phyloP scores from a whole-genome alignment of 2,888 invertebrate genomes.

The Parnassius orleans region DNA sequence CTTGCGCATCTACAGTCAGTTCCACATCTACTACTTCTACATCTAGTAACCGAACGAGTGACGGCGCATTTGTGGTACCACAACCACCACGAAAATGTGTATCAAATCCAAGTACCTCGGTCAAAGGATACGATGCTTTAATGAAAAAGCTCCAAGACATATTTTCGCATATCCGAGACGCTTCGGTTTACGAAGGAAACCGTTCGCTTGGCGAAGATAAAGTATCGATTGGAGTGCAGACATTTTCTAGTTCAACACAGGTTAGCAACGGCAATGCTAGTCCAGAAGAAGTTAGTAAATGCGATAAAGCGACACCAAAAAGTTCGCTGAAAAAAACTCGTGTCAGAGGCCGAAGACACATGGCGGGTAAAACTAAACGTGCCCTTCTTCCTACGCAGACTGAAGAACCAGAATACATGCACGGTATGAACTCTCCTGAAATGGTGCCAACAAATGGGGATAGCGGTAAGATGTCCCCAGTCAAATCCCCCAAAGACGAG shows the following conservation, averaged over 20 bases:
- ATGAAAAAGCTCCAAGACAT: conserved; percentile 71
- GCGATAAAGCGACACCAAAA: conserved; percentile 75
- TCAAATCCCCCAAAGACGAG: conserved; percentile 65
- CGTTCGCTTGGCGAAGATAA: conserved; percentile 62
- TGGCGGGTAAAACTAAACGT: conserved; percentile 68
- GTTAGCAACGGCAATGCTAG: conserved; percentile 69
- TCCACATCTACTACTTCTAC: conserved; percentile 62
- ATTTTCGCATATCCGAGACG: conserved; percentile 63
- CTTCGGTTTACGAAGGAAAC: conserved; percentile 53
- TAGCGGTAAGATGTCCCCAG: conserved; percentile 52
- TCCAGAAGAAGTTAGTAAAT: conserved; percentile 64
- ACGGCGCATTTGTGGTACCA: conserved; percentile 74
- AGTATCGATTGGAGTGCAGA: conserved; percentile 66
- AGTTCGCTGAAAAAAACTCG: conserved; percentile 73
- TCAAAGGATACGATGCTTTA: conserved; percentile 70
- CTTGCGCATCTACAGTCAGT: conserved; percentile 69
- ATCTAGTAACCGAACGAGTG: conserved; percentile 68
- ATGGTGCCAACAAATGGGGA: conserved; percentile 69
- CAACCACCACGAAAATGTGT: conserved; percentile 72
- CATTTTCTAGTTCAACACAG: conserved; percentile 52
- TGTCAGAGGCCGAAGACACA: conserved; percentile 67
- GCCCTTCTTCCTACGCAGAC: conserved; percentile 67
- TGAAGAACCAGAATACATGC: conserved; percentile 70
- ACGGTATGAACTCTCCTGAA: conserved; percentile 74
- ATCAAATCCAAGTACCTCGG: conserved; percentile 58